Base-by-base conservation (phyloP, 2,113 vertebrate genomes). In the Galemys pyrenaicus region DNA sequence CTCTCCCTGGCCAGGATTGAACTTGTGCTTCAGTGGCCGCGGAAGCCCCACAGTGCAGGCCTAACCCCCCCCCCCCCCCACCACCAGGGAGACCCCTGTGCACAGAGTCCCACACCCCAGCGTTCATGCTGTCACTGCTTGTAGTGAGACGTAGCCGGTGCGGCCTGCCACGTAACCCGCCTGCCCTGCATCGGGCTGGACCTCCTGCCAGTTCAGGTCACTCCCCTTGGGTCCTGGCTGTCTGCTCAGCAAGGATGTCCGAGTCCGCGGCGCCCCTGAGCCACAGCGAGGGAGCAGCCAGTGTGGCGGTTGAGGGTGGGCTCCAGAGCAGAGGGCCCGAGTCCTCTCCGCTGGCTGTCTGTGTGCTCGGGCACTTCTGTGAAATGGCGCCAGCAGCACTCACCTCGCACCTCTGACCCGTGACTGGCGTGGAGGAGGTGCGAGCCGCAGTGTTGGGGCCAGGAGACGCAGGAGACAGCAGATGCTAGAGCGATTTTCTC, bases 291-390 rank as follows among this genome's bases (percentile, higher is more conserved):
- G n/a, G n/a, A n/a, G n/a, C n/a, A n/a, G n/a, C n/a, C n/a, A n/a
- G n/a, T n/a, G n/a, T n/a, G n/a, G n/a, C n/a, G n/a, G n/a, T 13
- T 6, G 30, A 37, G 13, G 0, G 20, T 19, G 37, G 11, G 19
- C 41, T 37, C 46, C 39, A n/a, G 73, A 16, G 74, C 44, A 81
- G 28, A 22, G 56, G n/a, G 46, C 32, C n/a, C 60, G 41, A 78
- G 13, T 92, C 56, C 49, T 74, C 62, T 41, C 39, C 8, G 54
- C 26, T 89, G 46, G 26, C 11, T 70, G 44, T 65, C 44, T 74
- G 22, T 90, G 41, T 81, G 46, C 35, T 39, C 15, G 9, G 19
- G 26, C 35, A 24, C 39, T 86, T 85, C 9, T 20, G 41, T 56
- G 32, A 87, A 87, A n/a, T 35, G 37, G 26, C 8, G 28, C 71